phyloP scores from a whole-genome alignment of 2,797 vertebrate species.

The Rhinoraja longicauda region DNA sequence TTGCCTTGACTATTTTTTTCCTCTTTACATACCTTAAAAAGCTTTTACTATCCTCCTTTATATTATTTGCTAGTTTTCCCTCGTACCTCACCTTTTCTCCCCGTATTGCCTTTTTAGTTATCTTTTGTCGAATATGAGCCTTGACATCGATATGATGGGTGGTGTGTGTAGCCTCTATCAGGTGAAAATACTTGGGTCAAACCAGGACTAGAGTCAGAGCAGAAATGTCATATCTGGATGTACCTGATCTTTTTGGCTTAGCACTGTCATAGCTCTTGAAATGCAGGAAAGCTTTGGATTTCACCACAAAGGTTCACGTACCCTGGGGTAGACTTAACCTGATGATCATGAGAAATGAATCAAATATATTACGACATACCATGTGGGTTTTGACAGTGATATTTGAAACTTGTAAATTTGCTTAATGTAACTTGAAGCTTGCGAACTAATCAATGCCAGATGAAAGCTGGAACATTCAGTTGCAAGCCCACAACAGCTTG shows the following conservation, averaged over 20 bases:
- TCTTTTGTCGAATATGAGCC: not conserved
- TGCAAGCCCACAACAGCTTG: not conserved
- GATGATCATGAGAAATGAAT: not conserved
- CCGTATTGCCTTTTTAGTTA: too few relatives aligned
- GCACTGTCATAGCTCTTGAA: not conserved
- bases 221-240: not conserved
- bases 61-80: too few relatives aligned
- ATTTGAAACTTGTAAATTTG: slow-evolving; percentile 16
- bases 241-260: not conserved
- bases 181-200: not conserved
- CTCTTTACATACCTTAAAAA: too few relatives aligned
- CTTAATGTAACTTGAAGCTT: not conserved
- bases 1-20: too few relatives aligned
- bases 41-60: too few relatives aligned
- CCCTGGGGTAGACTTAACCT: not conserved
- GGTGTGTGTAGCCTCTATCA: not conserved
- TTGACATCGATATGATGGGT: not conserved
- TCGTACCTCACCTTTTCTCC: too few relatives aligned
- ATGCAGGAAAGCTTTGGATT: not conserved
- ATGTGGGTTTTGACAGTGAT: slow-evolving; percentile 19
- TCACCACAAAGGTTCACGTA: not conserved
- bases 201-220: not conserved
- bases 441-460: not conserved
- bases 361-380: not conserved
- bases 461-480: not conserved